Evolutionary conservation across 1,140 invertebrate species (phyloP).

Genomic region (Samia ricini): DNA sequence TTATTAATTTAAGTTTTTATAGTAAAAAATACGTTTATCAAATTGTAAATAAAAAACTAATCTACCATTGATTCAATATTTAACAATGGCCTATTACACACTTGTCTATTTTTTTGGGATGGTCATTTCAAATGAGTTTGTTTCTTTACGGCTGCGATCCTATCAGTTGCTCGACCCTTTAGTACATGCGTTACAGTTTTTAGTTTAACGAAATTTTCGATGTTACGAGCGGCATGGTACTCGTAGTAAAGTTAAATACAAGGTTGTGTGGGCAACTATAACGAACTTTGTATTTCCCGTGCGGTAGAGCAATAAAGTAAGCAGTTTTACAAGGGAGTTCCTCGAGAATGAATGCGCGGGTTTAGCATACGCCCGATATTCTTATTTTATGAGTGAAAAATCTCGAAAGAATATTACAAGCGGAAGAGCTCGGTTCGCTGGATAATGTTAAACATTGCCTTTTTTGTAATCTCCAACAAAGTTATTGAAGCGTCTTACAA

Average conservation of each 20-base stretch:
- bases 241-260: constrained; percentile 27
- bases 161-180: constrained; percentile 66
- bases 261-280: constrained; percentile 26
- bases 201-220: constrained; percentile 41
- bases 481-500: constrained; percentile 16
- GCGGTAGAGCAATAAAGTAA: constrained; percentile 45
- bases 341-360: constrained; percentile 36
- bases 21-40: constrained; percentile 65
- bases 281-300: constrained; percentile 35
- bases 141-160: constrained; percentile 47
- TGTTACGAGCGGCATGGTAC: constrained; percentile 30
- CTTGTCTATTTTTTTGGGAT: constrained; percentile 43
- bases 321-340: constrained; percentile 47
- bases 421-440: constrained; percentile 10
- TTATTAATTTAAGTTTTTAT: too few relatives aligned
- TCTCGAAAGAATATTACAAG: constrained; percentile 24
- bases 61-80: constrained; percentile 55
- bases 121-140: constrained; percentile 55
- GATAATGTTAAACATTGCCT: not conserved
- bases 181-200: constrained; percentile 48
- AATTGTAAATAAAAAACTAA: constrained; percentile 25
- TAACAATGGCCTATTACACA: constrained; percentile 62
- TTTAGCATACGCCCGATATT: constrained; percentile 40
- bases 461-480: not conserved
- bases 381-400: constrained; percentile 39